Evolutionary conservation across 2,113 vertebrate species (phyloP).

Genomic region (Ciconia boyciana): DNA sequence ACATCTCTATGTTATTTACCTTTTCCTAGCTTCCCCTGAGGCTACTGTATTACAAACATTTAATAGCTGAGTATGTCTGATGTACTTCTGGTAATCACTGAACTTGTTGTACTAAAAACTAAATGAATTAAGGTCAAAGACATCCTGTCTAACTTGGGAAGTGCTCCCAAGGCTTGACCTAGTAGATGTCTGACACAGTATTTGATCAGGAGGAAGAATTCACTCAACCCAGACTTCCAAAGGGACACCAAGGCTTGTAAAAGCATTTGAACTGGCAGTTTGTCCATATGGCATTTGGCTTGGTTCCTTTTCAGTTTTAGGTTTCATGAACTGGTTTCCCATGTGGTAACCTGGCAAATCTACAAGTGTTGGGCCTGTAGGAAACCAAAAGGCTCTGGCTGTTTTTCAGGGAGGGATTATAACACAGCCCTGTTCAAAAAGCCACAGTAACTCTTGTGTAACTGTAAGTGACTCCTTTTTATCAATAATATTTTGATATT

Average conservation of each 20-base stretch:
- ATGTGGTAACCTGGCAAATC: constrained; percentile 26
- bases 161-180: constrained; percentile 20
- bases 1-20: background rate
- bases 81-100: background rate
- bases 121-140: background rate
- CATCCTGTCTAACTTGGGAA: background rate
- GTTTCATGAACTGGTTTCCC: constrained; percentile 27
- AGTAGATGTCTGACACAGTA: background rate
- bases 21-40: background rate
- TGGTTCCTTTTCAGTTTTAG: background rate
- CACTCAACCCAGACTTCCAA: constrained; percentile 23
- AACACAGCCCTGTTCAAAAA: background rate
- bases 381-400: background rate
- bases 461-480: background rate
- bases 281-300: constrained; percentile 52
- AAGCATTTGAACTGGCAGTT: background rate
- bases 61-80: background rate
- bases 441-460: background rate
- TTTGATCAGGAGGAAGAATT: constrained; percentile 4
- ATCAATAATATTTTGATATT: background rate
- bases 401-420: background rate
- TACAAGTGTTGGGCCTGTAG: background rate
- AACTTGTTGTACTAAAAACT: background rate
- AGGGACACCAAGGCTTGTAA: background rate
- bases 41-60: background rate